Evolutionary conservation across 2,888 invertebrate species (phyloP), one percentile per base, ranked within the genome.

Genomic region (Ligdia adustata): DNA sequence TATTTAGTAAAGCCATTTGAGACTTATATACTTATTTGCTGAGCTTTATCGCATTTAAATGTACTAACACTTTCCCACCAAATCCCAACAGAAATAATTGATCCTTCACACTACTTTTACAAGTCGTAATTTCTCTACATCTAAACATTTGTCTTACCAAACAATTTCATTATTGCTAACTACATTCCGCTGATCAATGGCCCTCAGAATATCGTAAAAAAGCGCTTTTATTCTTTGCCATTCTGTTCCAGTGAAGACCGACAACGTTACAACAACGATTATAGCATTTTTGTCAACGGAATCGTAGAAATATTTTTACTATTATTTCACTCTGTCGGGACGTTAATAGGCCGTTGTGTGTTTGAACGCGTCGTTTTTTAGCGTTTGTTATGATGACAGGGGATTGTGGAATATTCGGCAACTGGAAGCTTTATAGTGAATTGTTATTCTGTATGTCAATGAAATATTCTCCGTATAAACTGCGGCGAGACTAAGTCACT

Each of bases 341-440:
- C 83, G 60, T 75, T 82, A 76, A 82, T 79, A 65, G 69, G 52
- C 73, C 59, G 77, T 75, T 66, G 70, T 72, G 57, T 54, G 53
- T 67, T 64, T 64, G 69, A 65, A 62, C 61, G 54, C 57, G 49
- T 61, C 60, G 57, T 69, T 59, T 60, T 62, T 66, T 61, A 57
- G 39, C 13, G 48, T 40, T 39, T 45, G 50, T 61, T 39, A 48
- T 51, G 64, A 47, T 58, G 66, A 64, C 63, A 62, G 59, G 34
- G 52, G 60, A 65, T 62, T 62, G 62, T 57, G 53, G 54, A 67
- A 63, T 52, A 57, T 55, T 55, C 45, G 46, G 40, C 55, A 24
- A 31, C 45, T 37, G 39, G 29, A 11, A 12, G 29, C 14, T 28
- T 28, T 38, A 32, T 41, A 34, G 43, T 38, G 12, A 6, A 13